These are phyloP conservation scores for Carabus problematicus DNA, from an alignment of 2,888 invertebrate genomes.

Conservation along the genomic window DNA sequence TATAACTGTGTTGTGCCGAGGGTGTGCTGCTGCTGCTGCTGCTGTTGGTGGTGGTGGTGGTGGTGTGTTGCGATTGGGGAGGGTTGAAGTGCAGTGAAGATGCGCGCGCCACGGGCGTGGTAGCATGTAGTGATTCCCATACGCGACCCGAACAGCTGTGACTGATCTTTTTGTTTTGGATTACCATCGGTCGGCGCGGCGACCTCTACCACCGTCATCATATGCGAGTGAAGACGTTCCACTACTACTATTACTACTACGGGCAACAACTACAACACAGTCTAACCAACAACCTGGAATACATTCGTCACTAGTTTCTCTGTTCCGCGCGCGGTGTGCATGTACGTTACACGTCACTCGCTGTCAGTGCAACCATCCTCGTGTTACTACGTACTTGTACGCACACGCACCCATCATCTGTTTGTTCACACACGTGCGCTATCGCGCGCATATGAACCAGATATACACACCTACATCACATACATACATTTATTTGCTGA, in stretches of 20 bases:
- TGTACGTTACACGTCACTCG: neutral
- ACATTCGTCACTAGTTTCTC: too few relatives aligned
- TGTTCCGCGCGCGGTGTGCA: neutral
- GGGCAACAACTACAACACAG: too few relatives aligned
- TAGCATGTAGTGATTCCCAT: conserved; percentile 39
- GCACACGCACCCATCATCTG: too few relatives aligned
- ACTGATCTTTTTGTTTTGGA: conserved; percentile 39
- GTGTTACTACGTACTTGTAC: too few relatives aligned
- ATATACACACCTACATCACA: too few relatives aligned
- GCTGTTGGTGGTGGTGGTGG: conserved; percentile 49
- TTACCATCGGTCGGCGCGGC: conserved; percentile 20
- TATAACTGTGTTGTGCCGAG: conserved; percentile 52
- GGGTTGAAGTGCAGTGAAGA: conserved; percentile 24
- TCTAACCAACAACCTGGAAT: too few relatives aligned
- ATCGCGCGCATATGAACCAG: too few relatives aligned
- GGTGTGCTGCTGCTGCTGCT: conserved; percentile 52
- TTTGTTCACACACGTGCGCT: too few relatives aligned
- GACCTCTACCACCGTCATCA: neutral
- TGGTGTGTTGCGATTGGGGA: neutral
- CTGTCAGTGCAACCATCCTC: neutral
- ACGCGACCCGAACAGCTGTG: conserved; percentile 38
- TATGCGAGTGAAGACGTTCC: too few relatives aligned
- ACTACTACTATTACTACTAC: too few relatives aligned
- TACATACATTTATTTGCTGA: neutral
- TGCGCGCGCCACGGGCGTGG: conserved; percentile 37